Percentiles rank a stretch among this genome's conserved stretches.
These are phyloP conservation scores for Plebejus argus DNA, from an alignment of 2,888 invertebrate species.

Conservation along the genomic window DNA sequence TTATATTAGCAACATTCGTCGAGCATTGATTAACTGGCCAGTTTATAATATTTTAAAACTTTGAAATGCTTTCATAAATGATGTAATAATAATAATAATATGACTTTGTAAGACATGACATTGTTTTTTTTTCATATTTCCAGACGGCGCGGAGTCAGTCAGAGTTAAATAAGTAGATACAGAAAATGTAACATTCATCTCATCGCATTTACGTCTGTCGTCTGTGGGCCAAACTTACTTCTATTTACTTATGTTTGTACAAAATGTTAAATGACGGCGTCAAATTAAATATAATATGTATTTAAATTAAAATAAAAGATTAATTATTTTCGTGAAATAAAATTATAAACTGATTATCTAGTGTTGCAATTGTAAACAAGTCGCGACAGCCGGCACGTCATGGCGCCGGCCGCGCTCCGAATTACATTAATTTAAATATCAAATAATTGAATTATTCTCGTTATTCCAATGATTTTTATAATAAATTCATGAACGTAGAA, in stretches of 20 bases:
- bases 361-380: conserved; percentile 21
- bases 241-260: conserved; percentile 32
- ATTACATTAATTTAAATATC: neutral
- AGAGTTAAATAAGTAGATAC: conserved; percentile 35
- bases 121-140: conserved; percentile 29
- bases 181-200: conserved; percentile 35
- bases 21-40: no score
- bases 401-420: neutral
- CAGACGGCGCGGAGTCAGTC: conserved; percentile 28
- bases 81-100: no score
- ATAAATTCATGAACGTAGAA: no score
- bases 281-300: neutral
- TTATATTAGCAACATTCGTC: no score
- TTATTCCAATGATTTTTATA: conserved; percentile 18
- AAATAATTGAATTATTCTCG: neutral
- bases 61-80: no score
- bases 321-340: neutral
- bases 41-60: no score
- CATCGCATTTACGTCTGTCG: conserved; percentile 33
- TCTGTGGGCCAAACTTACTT: conserved; percentile 31
- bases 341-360: neutral
- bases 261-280: conserved; percentile 5
- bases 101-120: no score
- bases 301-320: neutral
- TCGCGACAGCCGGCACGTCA: neutral